phyloP scores from a whole-genome alignment of 2,113 vertebrate genomes.

The Piprites chloris region DNA sequence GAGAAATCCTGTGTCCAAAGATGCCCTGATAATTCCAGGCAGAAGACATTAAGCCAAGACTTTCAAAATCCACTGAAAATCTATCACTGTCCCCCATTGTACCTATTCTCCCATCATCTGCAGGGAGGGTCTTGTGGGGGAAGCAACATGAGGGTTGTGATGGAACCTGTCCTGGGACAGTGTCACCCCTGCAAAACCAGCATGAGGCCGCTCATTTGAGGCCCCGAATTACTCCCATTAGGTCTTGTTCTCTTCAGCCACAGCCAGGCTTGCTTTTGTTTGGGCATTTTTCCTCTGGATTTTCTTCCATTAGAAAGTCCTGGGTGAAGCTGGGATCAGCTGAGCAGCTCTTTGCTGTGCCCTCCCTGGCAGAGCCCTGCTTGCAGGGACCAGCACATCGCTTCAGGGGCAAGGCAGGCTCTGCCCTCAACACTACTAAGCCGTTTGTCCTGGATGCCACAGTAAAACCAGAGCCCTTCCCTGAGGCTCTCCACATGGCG shows the following conservation, averaged over 20 bases:
- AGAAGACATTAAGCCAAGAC: not conserved
- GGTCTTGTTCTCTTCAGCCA: not conserved
- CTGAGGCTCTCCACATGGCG: not conserved
- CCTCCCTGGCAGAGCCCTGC: not conserved
- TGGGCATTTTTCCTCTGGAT: not conserved
- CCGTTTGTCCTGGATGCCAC: not conserved
- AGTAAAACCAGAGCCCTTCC: not conserved
- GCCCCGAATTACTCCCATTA: not conserved
- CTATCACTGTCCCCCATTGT: not conserved
- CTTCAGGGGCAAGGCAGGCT: not conserved
- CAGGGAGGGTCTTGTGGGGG: not conserved
- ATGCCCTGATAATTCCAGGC: not conserved
- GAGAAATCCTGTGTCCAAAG: not conserved
- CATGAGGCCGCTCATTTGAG: not conserved
- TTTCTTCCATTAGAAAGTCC: not conserved
- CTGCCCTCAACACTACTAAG: not conserved
- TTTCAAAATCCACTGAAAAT: not conserved
- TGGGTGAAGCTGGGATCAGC: not conserved
- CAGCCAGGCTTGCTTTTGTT: not conserved
- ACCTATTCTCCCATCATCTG: not conserved
- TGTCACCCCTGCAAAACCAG: not conserved
- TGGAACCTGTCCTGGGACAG: not conserved
- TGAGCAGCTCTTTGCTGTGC: not conserved
- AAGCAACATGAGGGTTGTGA: not conserved
- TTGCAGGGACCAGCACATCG: accelerated